These are phyloP conservation scores for Protonibea diacanthus DNA, from an alignment of 2,797 vertebrate genomes.

Conservation along the genomic window DNA sequence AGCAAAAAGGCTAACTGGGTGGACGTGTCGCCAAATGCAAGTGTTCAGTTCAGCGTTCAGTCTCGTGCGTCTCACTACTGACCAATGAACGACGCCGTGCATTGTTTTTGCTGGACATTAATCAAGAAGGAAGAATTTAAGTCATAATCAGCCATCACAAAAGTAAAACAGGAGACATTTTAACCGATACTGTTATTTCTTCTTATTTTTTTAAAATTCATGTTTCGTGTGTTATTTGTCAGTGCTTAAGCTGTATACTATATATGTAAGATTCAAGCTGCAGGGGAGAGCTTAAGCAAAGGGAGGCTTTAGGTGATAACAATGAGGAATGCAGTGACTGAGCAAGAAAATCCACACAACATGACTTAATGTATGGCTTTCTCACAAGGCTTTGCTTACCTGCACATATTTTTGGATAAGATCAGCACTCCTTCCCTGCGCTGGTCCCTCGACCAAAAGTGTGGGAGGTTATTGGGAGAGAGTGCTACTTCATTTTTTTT, in stretches of 20 bases:
- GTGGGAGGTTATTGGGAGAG: constrained; percentile 57
- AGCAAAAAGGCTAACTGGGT: too few species aligned
- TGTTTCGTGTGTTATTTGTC: not conserved
- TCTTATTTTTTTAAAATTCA: not conserved
- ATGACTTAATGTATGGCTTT: constrained; percentile 71
- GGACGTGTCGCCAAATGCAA: too few species aligned
- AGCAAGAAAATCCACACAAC: constrained; percentile 65
- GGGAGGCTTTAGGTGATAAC: constrained; percentile 49
- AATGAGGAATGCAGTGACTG: constrained; percentile 68
- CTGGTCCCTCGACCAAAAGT: constrained; percentile 43
- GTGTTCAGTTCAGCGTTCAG: too few species aligned
- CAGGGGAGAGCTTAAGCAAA: constrained; percentile 11
- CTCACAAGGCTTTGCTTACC: constrained; percentile 75
- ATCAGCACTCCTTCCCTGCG: constrained; percentile 77
- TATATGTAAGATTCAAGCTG: constrained; percentile 10
- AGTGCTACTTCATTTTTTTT: constrained; percentile 16
- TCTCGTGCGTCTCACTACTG: too few species aligned
- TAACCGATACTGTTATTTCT: not conserved
- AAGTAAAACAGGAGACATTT: not conserved
- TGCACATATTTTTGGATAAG: constrained; percentile 77
- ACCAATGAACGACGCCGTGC: too few species aligned
- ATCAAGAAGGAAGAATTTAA: not conserved
- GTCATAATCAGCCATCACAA: not conserved
- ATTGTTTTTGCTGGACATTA: not conserved
- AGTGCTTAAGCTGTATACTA: not conserved